phyloP scores from a whole-genome alignment of 2,888 invertebrate species.

The Melinopterus prodromus region DNA sequence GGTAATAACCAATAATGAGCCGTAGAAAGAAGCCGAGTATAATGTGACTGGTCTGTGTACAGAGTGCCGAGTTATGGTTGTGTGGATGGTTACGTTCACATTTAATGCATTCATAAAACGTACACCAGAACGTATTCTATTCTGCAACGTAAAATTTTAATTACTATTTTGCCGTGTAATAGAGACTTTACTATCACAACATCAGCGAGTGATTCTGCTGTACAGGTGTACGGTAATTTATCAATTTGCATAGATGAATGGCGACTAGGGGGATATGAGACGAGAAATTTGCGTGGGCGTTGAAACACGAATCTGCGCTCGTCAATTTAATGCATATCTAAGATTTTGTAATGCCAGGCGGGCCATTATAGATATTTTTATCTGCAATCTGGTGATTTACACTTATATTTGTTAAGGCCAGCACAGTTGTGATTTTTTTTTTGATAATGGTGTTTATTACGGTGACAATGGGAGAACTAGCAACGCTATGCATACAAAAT shows the following conservation, averaged over 20 bases:
- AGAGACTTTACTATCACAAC: conserved; percentile 6
- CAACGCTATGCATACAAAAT: background rate
- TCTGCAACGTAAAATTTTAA: conserved; percentile 15
- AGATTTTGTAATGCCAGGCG: background rate
- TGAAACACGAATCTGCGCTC: background rate
- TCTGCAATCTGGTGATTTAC: background rate
- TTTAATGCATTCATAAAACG: background rate
- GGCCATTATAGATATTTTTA: background rate
- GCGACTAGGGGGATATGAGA: background rate
- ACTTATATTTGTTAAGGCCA: background rate
- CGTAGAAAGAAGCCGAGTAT: background rate
- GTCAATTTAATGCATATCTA: background rate
- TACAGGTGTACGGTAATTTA: conserved; percentile 16
- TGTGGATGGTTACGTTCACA: background rate
- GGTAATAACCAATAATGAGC: background rate
- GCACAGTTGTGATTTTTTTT: background rate
- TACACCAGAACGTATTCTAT: background rate
- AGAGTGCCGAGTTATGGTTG: background rate
- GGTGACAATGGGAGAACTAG: background rate
- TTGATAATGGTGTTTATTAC: background rate
- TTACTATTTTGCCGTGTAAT: conserved; percentile 10
- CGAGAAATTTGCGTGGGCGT: conserved; percentile 5
- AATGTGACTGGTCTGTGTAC: background rate
- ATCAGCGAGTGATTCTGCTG: background rate
- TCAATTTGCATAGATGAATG: conserved; percentile 21